Conservation (phyloP, 2,888 invertebrate genomes). For the Nowickia ferox region DNA sequence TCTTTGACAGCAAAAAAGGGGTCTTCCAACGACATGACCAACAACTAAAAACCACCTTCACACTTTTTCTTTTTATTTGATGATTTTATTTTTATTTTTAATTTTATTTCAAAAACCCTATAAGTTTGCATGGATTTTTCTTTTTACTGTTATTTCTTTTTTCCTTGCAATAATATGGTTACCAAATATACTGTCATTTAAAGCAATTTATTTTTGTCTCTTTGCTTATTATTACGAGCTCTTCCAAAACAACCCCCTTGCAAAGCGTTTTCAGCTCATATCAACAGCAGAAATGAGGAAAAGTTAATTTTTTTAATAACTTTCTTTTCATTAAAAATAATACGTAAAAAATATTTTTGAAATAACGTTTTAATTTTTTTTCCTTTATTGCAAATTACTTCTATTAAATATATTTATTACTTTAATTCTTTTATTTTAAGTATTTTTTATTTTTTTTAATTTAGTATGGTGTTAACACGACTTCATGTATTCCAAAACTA, state of each 20-base stretch:
- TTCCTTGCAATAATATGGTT: conserved; percentile 58
- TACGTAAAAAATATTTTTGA: conserved; percentile 31
- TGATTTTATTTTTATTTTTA: conserved; percentile 34
- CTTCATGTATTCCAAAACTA: conserved; percentile 50
- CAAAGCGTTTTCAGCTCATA: conserved; percentile 24
- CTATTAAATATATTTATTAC: not conserved
- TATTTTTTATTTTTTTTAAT: not conserved
- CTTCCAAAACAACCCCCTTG: conserved; percentile 61
- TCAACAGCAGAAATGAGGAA: conserved; percentile 40
- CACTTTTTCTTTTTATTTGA: conserved; percentile 46
- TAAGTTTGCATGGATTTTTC: conserved; percentile 64
- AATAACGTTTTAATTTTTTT: not conserved
- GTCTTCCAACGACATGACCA: conserved; percentile 98
- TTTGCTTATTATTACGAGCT: conserved; percentile 30
- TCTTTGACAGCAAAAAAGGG: conserved; percentile 99
- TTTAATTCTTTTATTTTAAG: not conserved
- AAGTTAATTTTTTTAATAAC: conserved; percentile 1
- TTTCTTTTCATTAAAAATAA: conserved; percentile 26
- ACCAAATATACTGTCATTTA: conserved; percentile 61
- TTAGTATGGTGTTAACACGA: conserved; percentile 39
- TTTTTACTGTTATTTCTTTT: conserved; percentile 61
- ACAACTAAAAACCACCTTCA: conserved; percentile 41
- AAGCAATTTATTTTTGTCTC: conserved; percentile 35
- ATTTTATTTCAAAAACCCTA: conserved; percentile 52
- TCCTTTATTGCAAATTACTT: not conserved